phyloP scores from a whole-genome alignment of 1,140 invertebrate species.

The Sycophila sp. region DNA sequence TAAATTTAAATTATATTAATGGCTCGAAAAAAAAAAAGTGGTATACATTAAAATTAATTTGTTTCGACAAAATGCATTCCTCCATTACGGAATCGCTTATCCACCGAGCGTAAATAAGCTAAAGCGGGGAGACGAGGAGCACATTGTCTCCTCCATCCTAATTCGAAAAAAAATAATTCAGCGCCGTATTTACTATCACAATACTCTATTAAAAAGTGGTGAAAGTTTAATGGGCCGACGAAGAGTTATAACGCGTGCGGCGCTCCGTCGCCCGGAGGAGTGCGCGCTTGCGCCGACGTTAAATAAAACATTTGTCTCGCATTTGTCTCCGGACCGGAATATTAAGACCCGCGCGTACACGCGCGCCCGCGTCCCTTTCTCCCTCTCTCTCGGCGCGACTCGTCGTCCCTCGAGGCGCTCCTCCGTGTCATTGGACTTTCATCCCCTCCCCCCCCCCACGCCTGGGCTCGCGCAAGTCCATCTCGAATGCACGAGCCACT shows the following conservation, averaged over 20 bases:
- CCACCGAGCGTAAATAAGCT: too few species aligned
- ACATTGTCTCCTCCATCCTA: not conserved
- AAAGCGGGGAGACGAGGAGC: not conserved
- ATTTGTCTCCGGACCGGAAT: slow-evolving; percentile 30
- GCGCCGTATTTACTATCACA: not conserved
- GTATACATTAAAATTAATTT: too few species aligned
- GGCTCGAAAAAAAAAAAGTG: too few species aligned
- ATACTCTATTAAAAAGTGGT: slow-evolving; percentile 29
- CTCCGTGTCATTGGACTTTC: slow-evolving; percentile 18
- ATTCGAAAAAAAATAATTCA: slow-evolving; percentile 17
- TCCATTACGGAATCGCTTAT: too few species aligned
- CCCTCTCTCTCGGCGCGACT: not conserved
- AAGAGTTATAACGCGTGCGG: slow-evolving; percentile 20
- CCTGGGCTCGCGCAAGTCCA: not conserved
- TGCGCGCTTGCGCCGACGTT: not conserved
- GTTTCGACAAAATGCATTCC: too few species aligned
- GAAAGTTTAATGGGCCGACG: slow-evolving; percentile 31
- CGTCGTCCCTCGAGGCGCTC: slow-evolving; percentile 1
- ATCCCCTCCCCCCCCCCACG: not conserved
- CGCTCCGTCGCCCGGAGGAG: not conserved
- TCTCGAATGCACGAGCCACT: slow-evolving; percentile 6
- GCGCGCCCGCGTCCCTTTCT: not conserved
- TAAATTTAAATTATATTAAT: too few species aligned
- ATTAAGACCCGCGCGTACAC: slow-evolving; percentile 17
- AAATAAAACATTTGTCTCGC: slow-evolving; percentile 37